Percentiles rank a stretch among this genome's conserved stretches.
phyloP scores from a whole-genome alignment of 2,113 vertebrate genomes.

The Phrynosoma platyrhinos region DNA sequence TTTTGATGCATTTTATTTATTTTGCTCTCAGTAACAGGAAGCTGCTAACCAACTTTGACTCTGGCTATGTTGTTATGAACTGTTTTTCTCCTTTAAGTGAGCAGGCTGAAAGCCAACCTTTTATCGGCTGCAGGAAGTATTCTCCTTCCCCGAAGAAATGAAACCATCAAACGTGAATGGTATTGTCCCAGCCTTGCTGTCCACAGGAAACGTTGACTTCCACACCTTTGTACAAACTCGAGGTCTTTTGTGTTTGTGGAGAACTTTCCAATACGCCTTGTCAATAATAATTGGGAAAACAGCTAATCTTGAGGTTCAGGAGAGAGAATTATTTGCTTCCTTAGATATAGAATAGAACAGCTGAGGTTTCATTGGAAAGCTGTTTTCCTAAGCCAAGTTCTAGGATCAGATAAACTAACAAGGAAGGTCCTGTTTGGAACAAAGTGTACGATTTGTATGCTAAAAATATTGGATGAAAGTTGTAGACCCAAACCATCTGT shows the following conservation, averaged over 20 bases:
- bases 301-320: constrained; percentile 54
- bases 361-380: constrained; percentile 42
- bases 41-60: background rate
- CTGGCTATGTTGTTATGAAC: background rate
- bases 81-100: background rate
- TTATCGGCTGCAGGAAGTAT: constrained; percentile 44
- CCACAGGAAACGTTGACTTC: constrained; percentile 60
- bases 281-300: constrained; percentile 61
- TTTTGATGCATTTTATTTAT: constrained; percentile 25
- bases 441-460: constrained; percentile 60
- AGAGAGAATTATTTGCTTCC: constrained; percentile 37
- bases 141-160: constrained; percentile 4
- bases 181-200: constrained; percentile 27
- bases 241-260: constrained; percentile 37
- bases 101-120: constrained; percentile 27
- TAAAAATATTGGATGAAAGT: constrained; percentile 68
- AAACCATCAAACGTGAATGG: constrained; percentile 18
- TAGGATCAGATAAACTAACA: constrained; percentile 70
- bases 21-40: constrained; percentile 2
- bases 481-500: constrained; percentile 58
- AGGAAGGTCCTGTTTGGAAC: constrained; percentile 68
- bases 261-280: constrained; percentile 52
- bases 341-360: constrained; percentile 53
- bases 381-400: constrained; percentile 65
- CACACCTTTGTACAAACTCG: constrained; percentile 12